Base-by-base conservation (phyloP, 2,113 vertebrate species). In the Pyrgilauda ruficollis region DNA sequence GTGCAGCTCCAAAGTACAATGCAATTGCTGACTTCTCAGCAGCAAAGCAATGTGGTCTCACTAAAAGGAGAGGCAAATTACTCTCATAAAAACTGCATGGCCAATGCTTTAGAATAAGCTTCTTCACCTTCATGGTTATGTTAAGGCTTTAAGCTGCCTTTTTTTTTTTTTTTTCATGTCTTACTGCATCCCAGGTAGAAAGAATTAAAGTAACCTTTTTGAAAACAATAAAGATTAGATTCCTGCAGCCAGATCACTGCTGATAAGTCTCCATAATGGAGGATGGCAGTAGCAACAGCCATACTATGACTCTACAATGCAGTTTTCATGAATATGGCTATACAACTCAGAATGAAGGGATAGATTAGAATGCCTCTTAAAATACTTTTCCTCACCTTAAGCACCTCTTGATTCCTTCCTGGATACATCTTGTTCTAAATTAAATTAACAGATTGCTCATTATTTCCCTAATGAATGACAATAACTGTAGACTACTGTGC, bases 51-150 rank as follows among this genome's bases (percentile, higher is more conserved):
- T 7, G 15, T 27, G 17, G 76, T 68, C 59, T 59, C 82, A 72
- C 88, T 96, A 97, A 95, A 95, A 95, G 80, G 22, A 87, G 89
- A 91, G 53, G 66, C 56, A 97, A 97, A 96, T 91, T 86, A 72
- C 74, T 91, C 68, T 82, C 13, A 1, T 75, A 89, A 96, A 90
- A 95, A 75, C 50, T 76, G 49, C 72, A 88, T 3, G 49, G 72
- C 37, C 72, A 62, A 44, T 31, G 56, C 75, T 91, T 94, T 67
- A 93, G 84, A 91, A 94, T 58, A 46, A 61, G 86, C 52, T 88
- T 56, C 81, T 84, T 93, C 37, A 64, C 33, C 94, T 87, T 92
- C 67, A 93, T n/a, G 64, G 86, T 11, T 43, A 24, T 56, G 70
- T 72, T 79, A 79, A 80, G 17, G 44, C 46, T 90, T 92, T 70